Evolutionary conservation across 1,140 invertebrate genomes (phyloP).

Genomic region (Chionoecetes opilio): DNA sequence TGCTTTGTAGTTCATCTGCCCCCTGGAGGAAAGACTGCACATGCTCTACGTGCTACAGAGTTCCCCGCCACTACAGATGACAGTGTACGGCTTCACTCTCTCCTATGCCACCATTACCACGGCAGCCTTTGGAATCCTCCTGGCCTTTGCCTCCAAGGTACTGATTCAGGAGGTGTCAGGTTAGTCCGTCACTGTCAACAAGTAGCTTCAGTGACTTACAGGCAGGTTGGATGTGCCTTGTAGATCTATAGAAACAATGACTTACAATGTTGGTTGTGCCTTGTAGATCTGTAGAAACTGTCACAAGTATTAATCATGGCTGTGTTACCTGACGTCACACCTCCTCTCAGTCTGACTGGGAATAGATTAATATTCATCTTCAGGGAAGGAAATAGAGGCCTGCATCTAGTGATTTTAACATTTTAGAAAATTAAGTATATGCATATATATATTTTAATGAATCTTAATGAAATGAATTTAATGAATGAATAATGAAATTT

Average conservation of each 20-base stretch:
- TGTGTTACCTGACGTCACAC: neutral
- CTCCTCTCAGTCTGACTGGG: no score
- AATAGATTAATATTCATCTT: no score
- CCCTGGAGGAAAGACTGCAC: conserved; percentile 73
- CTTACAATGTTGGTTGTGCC: neutral
- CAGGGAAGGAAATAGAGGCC: no score
- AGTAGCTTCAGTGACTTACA: neutral
- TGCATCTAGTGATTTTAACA: no score
- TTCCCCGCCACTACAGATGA: conserved; percentile 79
- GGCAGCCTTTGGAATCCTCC: conserved; percentile 74
- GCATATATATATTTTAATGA: no score
- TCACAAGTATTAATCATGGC: neutral
- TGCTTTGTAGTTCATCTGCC: conserved; percentile 78
- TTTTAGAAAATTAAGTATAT: no score
- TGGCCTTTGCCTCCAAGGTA: conserved; percentile 78
- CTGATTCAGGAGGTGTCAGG: conserved; percentile 72
- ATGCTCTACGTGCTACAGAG: conserved; percentile 76
- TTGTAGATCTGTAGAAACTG: neutral
- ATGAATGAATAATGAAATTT: no score
- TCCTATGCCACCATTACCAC: conserved; percentile 76
- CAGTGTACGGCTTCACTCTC: conserved; percentile 69
- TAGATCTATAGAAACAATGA: neutral
- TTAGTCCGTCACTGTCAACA: neutral
- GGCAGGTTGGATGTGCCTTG: no score
- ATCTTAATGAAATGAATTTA: no score